Percentiles rank a stretch among this genome's conserved stretches.
Evolutionary conservation across 2,888 invertebrate genomes (phyloP).

Genomic region (Smittia sp.): DNA sequence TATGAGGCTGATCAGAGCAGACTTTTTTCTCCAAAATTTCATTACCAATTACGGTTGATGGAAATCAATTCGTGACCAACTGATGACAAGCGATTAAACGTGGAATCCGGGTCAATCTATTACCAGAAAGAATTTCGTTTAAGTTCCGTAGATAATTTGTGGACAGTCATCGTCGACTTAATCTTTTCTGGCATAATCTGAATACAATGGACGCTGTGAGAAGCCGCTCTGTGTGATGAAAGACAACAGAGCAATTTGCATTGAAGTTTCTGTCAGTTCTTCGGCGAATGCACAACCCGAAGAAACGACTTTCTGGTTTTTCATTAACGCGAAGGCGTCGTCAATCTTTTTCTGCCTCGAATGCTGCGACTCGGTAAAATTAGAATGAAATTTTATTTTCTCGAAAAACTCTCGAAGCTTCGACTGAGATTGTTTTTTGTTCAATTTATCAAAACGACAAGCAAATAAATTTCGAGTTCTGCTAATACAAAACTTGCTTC

Average conservation of each 20-base stretch:
- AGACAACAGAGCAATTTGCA: background rate
- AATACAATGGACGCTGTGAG: background rate
- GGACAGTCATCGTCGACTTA: background rate
- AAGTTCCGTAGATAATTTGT: too few species aligned
- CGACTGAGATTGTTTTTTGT: background rate
- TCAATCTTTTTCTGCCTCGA: background rate
- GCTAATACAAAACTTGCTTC: background rate
- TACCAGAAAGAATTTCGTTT: too few species aligned
- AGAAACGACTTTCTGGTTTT: background rate
- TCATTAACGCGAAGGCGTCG: background rate
- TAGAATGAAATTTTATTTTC: background rate
- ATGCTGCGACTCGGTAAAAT: background rate
- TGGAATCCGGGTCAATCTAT: too few species aligned
- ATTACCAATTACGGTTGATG: too few species aligned
- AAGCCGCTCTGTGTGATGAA: background rate
- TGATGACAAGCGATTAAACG: too few species aligned
- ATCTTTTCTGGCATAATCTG: background rate
- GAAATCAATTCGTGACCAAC: too few species aligned
- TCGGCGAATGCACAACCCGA: background rate
- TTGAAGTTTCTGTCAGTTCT: too few species aligned
- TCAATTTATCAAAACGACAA: constrained; percentile 26
- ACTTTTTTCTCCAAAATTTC: too few species aligned
- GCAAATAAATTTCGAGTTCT: constrained; percentile 14
- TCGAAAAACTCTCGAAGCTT: background rate
- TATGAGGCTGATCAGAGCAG: too few species aligned